Evolutionary conservation across 2,113 vertebrate genomes (phyloP).

Genomic region (Mesembrinibis cayennensis): DNA sequence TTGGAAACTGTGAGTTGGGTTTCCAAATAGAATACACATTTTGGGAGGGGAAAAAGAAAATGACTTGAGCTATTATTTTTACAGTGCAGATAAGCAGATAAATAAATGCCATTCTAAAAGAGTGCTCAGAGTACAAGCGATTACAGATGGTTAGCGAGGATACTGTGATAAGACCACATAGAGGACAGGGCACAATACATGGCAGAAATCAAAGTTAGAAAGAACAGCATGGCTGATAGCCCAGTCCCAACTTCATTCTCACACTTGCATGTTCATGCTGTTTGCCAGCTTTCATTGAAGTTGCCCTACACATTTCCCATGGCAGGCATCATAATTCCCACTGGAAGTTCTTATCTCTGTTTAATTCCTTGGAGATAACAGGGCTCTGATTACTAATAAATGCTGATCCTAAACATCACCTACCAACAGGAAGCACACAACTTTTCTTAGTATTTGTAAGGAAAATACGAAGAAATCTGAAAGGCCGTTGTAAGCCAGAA

Average conservation of each 20-base stretch:
- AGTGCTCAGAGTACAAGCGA: neutral
- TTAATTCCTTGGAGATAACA: neutral
- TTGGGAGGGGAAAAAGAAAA: neutral
- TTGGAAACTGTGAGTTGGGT: neutral
- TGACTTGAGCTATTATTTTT: neutral
- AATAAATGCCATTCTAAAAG: neutral
- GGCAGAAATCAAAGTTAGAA: neutral
- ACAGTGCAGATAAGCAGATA: neutral
- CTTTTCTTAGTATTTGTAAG: neutral
- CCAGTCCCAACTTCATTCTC: neutral
- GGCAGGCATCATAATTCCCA: neutral
- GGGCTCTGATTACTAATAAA: neutral
- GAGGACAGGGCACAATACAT: neutral
- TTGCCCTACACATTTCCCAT: neutral
- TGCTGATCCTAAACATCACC: neutral
- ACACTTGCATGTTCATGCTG: neutral
- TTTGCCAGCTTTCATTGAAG: neutral
- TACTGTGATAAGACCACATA: neutral
- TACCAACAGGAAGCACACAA: rapidly evolving
- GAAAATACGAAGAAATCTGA: neutral
- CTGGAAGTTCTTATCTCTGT: neutral
- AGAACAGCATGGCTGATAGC: neutral
- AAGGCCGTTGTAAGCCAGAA: neutral
- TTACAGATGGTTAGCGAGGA: neutral
- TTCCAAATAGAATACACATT: neutral